These are phyloP conservation scores for Melanostigma gelatinosum DNA, from an alignment of 2,113 vertebrate species.

Conservation along the genomic window DNA sequence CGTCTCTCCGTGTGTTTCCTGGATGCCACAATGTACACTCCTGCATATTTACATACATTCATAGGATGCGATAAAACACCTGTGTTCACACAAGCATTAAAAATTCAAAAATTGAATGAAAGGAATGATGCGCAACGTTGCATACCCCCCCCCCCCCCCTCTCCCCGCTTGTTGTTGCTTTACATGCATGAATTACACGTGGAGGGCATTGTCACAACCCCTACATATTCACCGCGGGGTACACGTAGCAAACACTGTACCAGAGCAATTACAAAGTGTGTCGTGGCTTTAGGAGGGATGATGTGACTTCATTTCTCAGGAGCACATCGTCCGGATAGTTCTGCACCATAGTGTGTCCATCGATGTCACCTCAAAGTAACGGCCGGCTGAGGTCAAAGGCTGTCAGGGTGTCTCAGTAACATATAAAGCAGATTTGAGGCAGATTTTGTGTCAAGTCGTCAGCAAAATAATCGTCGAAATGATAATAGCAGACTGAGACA, in stretches of 20 bases:
- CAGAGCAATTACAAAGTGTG: slow-evolving; percentile 36
- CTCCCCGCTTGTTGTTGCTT: slow-evolving; percentile 35
- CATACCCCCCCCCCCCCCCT: slow-evolving; percentile 36
- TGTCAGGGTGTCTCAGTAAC: slow-evolving; percentile 50
- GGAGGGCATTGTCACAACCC: slow-evolving; percentile 33
- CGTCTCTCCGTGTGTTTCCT: slow-evolving; percentile 77
- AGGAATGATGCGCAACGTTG: slow-evolving; percentile 84
- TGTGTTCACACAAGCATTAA: slow-evolving; percentile 85
- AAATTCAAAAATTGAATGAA: slow-evolving; percentile 88
- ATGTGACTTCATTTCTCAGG: slow-evolving; percentile 51
- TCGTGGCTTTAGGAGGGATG: slow-evolving; percentile 43
- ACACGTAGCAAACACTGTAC: slow-evolving; percentile 35
- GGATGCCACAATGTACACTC: slow-evolving; percentile 86
- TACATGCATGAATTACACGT: slow-evolving; percentile 50
- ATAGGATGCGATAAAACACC: slow-evolving; percentile 93
- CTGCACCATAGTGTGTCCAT: slow-evolving; percentile 61
- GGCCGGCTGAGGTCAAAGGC: slow-evolving; percentile 42
- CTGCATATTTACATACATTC: slow-evolving; percentile 96
- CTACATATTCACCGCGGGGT: slow-evolving; percentile 27
- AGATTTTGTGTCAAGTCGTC: slow-evolving; percentile 61
- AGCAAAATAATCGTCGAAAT: slow-evolving; percentile 31
- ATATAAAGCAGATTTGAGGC: slow-evolving; percentile 61
- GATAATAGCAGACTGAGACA: slow-evolving; percentile 45
- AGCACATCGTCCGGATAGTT: slow-evolving; percentile 36
- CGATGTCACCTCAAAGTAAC: slow-evolving; percentile 24